Conservation (phyloP, 2,797 vertebrate genomes). For the Chaenodraco wilsoni region DNA sequence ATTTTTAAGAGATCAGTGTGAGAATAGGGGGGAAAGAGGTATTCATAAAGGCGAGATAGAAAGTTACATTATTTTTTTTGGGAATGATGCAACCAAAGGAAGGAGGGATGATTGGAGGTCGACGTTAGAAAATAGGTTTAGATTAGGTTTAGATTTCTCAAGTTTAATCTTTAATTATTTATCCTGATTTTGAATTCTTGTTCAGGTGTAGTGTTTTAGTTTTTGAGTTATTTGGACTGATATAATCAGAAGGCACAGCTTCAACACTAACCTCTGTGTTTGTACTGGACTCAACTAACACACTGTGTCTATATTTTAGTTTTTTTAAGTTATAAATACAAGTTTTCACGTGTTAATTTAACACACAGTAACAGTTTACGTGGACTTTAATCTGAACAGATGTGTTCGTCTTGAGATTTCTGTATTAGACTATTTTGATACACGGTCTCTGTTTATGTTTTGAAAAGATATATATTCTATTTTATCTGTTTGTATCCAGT, state of each 20-base stretch:
- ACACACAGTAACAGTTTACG: constrained; percentile 1
- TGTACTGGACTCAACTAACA: constrained; percentile 43
- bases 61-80: not conserved
- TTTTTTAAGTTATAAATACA: not conserved
- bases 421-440: constrained; percentile 54
- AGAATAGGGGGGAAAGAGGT: not conserved
- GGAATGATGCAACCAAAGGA: constrained; percentile 23
- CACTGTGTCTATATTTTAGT: constrained; percentile 50
- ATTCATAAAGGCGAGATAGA: not conserved
- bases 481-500: constrained; percentile 46
- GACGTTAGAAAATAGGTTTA: not conserved
- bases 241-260: constrained; percentile 2
- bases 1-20: not conserved
- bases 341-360: not conserved
- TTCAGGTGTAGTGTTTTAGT: constrained; percentile 41
- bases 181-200: constrained; percentile 32
- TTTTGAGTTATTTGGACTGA: constrained; percentile 11
- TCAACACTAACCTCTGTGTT: constrained; percentile 36
- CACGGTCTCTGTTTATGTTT: constrained; percentile 39
- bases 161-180: constrained; percentile 17
- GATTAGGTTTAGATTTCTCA: not conserved
- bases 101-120: not conserved
- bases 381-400: constrained; percentile 33
- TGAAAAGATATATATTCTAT: constrained; percentile 28
- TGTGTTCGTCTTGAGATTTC: constrained; percentile 27